These are phyloP conservation scores for Amphiprion percula DNA, from an alignment of 2,113 vertebrate genomes.

Conservation along the genomic window DNA sequence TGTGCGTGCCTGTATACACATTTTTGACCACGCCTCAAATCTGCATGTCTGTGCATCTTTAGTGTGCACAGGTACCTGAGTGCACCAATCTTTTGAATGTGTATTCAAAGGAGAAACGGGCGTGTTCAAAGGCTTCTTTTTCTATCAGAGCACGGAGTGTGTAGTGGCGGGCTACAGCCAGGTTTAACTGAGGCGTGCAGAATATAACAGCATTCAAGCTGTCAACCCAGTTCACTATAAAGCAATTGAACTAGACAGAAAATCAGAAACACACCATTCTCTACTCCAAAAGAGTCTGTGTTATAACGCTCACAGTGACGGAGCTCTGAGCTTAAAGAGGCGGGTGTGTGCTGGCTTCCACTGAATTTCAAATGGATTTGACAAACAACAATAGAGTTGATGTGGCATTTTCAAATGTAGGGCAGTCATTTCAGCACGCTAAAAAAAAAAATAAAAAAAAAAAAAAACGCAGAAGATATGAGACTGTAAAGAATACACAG, in stretches of 20 bases:
- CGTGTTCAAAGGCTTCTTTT: constrained; percentile 1
- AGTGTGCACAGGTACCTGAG: not conserved
- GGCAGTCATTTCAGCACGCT: constrained; percentile 44
- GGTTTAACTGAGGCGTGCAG: constrained; percentile 35
- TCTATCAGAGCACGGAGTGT: constrained; percentile 8
- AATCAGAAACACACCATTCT: constrained; percentile 49
- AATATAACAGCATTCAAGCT: constrained; percentile 41
- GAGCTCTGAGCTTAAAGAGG: constrained; percentile 45
- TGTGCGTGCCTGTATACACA: not conserved
- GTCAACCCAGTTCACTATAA: constrained; percentile 48
- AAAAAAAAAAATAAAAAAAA: constrained; percentile 28
- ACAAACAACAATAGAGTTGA: constrained; percentile 70
- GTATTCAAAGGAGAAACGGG: constrained; percentile 1
- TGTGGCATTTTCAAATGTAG: constrained; percentile 71
- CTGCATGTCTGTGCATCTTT: not conserved
- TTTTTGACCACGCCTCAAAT: not conserved
- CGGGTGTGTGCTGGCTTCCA: constrained; percentile 27
- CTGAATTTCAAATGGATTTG: constrained; percentile 60
- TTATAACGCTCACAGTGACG: constrained; percentile 32
- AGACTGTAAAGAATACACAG: constrained; percentile 11
- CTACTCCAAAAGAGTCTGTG: constrained; percentile 20
- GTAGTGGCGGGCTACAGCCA: constrained; percentile 14
- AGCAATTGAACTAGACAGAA: constrained; percentile 46
- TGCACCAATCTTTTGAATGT: not conserved
- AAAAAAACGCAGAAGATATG: constrained; percentile 35